phyloP scores from a whole-genome alignment of 2,888 invertebrate genomes.

The Dinocampus coccinellae region DNA sequence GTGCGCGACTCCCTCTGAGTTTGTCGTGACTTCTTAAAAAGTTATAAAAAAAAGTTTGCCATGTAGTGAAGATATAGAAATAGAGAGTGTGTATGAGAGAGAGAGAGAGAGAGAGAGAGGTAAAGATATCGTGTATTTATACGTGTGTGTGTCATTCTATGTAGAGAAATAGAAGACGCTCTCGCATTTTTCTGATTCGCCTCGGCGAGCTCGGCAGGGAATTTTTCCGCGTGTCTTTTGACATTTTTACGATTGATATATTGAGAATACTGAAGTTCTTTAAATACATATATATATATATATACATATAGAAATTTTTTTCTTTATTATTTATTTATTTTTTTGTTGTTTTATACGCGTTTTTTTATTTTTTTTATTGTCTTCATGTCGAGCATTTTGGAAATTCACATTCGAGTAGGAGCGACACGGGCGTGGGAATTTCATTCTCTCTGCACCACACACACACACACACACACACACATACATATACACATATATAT shows the following conservation, averaged over 20 bases:
- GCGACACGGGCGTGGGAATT: not conserved
- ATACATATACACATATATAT: not conserved
- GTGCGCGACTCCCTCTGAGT: slow-evolving; percentile 59
- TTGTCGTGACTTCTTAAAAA: slow-evolving; percentile 62
- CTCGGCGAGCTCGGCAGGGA: slow-evolving; percentile 47
- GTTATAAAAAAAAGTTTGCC: slow-evolving; percentile 56
- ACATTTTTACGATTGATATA: slow-evolving; percentile 23
- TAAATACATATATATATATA: not conserved
- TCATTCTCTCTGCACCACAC: not conserved
- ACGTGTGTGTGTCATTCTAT: too few relatives aligned
- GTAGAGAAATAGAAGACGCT: slow-evolving; percentile 35
- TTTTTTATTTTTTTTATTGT: slow-evolving; percentile 1
- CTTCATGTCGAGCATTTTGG: too few relatives aligned
- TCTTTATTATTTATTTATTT: not conserved
- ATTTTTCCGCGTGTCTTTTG: slow-evolving; percentile 39
- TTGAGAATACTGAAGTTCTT: not conserved
- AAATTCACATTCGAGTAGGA: too few relatives aligned
- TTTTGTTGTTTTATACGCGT: not conserved
- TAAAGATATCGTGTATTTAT: too few relatives aligned
- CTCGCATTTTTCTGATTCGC: slow-evolving; percentile 44
- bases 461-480: too few relatives aligned
- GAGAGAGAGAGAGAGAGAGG: slow-evolving; percentile 34
- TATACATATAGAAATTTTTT: not conserved
- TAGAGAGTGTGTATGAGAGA: not conserved
- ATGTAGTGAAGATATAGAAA: not conserved